Evolutionary conservation across 2,113 vertebrate species (phyloP).

Genomic region (Regulus satrapa): DNA sequence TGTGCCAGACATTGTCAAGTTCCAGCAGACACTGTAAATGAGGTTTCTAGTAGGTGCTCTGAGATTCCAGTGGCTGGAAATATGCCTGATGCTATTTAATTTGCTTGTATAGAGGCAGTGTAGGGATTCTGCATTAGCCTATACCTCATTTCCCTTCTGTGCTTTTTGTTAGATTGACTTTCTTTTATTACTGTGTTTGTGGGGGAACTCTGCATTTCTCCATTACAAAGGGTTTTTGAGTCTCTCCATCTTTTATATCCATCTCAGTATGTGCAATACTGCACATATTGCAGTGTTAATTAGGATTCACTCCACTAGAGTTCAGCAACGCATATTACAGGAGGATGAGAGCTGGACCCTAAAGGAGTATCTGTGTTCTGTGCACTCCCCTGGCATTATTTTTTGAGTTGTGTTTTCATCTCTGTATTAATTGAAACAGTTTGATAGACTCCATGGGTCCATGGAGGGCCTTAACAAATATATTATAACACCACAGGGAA

Average conservation of each 20-base stretch:
- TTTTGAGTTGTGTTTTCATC: background rate
- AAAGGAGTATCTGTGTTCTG: background rate
- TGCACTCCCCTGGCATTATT: background rate
- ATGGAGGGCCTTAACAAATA: background rate
- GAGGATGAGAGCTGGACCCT: background rate
- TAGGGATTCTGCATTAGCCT: background rate
- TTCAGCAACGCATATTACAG: background rate
- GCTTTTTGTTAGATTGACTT: background rate
- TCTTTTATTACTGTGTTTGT: background rate
- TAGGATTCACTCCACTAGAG: background rate
- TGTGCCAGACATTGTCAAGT: background rate
- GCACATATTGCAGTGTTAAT: background rate
- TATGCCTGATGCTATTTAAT: background rate
- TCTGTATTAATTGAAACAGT: background rate
- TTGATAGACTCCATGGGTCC: background rate
- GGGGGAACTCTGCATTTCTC: background rate
- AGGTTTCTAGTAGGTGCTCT: background rate
- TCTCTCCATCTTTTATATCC: background rate
- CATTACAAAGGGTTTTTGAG: background rate
- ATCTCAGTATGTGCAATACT: background rate
- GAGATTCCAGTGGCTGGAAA: background rate
- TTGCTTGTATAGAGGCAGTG: background rate
- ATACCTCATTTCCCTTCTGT: background rate
- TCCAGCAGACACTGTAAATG: background rate
- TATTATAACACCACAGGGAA: background rate